Base-by-base conservation (phyloP, 2,888 invertebrate genomes). In the Drosophila subsilvestris region DNA sequence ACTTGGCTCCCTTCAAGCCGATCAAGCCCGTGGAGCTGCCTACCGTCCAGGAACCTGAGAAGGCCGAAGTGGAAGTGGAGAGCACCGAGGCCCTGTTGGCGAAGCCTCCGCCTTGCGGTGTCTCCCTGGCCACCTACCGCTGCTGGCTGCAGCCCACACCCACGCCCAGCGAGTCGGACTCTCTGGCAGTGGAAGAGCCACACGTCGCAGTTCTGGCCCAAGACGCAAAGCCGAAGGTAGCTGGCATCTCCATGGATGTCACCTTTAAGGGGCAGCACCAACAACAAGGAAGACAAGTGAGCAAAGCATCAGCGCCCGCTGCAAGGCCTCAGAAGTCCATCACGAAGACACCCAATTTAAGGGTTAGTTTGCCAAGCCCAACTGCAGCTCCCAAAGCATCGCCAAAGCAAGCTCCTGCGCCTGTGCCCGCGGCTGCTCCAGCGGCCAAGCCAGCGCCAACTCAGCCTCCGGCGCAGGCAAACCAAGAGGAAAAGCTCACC, bases 71-170 rank as follows among this genome's bases (percentile, higher is more conserved):
- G 0, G 7, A 53, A 4, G 6, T 8, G 1, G 6, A 9, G 1
- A 20, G 47, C 1, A 18, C 9, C 12, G 17, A 74, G 37, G 58
- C 56, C 4, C 51, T 59, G 17, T 32, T 61, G 0, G 45, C 59
- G 0, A 43, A 32, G 20, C n/a, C 43, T 7, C 83, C 78, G 0
- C 78, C 79, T 6, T 61, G 14, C 3, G 88, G 79, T 50, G 54
- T 87, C 14, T 62, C 79, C 1, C 1, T 22, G 45, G 60, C 2
- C 0, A 68, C 83, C 10, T 83, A 75, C 47, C 53, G 47, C 20
- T 87, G 86, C 48, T 85, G 85, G 88, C 66, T 54, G 2, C 32
- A 56, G 1, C 51, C 65, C 3, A 7, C 3, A 22, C 17, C 54
- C n/a, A 17, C 43, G 14, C 32, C 51, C 18, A 59, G 32, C 1